Percentiles rank a stretch among this genome's conserved stretches.
These are phyloP conservation scores for Chloroceryle inda DNA, from an alignment of 2,797 vertebrate genomes.

Conservation along the genomic window DNA sequence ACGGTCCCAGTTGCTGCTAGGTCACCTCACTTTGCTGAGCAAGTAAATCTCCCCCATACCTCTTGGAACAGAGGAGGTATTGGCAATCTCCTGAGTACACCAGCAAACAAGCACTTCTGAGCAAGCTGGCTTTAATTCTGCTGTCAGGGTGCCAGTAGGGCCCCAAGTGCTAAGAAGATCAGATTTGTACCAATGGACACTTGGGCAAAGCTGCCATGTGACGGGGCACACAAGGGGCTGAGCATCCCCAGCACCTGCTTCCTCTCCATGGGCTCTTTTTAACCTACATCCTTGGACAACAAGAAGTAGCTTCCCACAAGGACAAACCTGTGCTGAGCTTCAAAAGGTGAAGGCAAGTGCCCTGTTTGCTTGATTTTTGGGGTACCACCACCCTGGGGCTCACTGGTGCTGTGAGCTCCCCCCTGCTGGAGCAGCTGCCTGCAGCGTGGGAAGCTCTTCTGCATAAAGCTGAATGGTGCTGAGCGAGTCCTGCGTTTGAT, in stretches of 20 bases:
- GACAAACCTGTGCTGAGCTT: not conserved
- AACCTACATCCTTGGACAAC: not conserved
- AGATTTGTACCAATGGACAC: accelerated
- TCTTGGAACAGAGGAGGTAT: not conserved
- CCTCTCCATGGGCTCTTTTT: not conserved
- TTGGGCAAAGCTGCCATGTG: not conserved
- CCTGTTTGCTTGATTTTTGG: not conserved
- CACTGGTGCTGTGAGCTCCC: not conserved
- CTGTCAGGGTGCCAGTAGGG: not conserved
- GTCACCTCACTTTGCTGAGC: not conserved
- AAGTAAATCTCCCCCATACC: not conserved
- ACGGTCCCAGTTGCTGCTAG: not conserved
- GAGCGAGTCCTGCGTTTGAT: not conserved
- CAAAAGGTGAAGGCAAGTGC: not conserved
- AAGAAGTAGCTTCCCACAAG: not conserved
- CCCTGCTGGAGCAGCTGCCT: not conserved
- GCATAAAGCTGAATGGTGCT: not conserved
- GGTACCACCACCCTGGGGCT: not conserved
- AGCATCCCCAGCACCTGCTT: not conserved
- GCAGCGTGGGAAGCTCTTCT: not conserved
- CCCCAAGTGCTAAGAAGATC: not conserved
- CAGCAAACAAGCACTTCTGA: not conserved
- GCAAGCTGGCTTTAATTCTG: not conserved
- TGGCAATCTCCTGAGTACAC: not conserved
- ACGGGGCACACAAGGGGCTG: accelerated